Base-by-base conservation (phyloP, 2,888 invertebrate genomes). In the Bhutanitis thaidina region DNA sequence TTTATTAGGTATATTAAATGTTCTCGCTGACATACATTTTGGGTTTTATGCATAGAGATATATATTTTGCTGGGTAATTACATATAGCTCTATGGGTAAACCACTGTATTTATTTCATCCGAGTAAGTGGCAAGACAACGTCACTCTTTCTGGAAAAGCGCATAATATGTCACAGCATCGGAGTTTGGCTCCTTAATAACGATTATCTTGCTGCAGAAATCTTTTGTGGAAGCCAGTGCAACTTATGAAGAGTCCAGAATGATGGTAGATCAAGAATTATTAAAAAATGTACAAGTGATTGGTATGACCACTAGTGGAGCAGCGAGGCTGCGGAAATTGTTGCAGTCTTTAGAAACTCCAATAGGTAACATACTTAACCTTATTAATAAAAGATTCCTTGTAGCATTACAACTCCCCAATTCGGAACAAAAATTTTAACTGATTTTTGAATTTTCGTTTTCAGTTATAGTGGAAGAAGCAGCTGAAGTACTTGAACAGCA, bases 401-500 rank as follows among this genome's bases (percentile, higher is more conserved):
- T 32, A 32, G 7, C 16, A 38, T 9, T 38, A 20, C 20, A 20
- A 20, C 20, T 20, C 20, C 3, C 20, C 20, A 4, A 5, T 4
- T 5, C 20, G 2, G 2, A 4, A 20, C 3, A 20, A 20, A 20
- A 20, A 5, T 20, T 20, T 20, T 4, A 2, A 20, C 5, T 20
- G 5, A 4, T 4, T 20, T 20, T 20, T 5, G 20, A 20, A 2
- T 4, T 20, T 9, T 8, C 27, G 4, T 52, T 49, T 60, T 32
- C 71, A 93, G 94, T 95, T 0, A 91, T 95, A 40, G 94, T 97
- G 7, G 97, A 97, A 79, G 97, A 97, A 85, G 97, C 97, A 1
- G 97, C 96, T 0, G 96, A 97, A 89, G 94, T 97, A 0, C 78
- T 96, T 27, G 97, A 97, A 74, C 91, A 94, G 3, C 97, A 97